phyloP scores from a whole-genome alignment of 2,888 invertebrate genomes.

The Dryomyza anilis region DNA sequence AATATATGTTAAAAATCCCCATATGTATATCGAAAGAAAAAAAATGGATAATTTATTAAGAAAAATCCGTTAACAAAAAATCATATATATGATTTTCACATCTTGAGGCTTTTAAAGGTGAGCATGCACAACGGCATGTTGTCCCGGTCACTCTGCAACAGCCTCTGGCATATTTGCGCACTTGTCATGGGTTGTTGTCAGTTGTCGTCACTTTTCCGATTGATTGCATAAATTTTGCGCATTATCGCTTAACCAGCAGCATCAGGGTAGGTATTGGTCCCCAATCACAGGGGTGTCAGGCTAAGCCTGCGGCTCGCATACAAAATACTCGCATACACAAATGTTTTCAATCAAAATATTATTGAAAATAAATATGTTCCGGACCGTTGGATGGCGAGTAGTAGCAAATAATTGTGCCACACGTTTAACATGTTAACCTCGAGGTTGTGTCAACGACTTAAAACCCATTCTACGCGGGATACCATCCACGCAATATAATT shows the following conservation, averaged over 20 bases:
- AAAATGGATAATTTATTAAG: too few relatives aligned
- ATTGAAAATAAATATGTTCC: constrained; percentile 17
- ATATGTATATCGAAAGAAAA: too few relatives aligned
- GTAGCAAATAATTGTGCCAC: not conserved
- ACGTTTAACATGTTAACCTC: not conserved
- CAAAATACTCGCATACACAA: constrained; percentile 7
- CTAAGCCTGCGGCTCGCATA: constrained; percentile 2
- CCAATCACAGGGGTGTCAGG: constrained; percentile 15
- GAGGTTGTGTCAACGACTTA: not conserved
- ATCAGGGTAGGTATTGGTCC: not conserved
- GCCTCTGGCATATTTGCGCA: constrained; percentile 5
- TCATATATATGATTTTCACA: too few relatives aligned
- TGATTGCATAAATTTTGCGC: constrained; percentile 22
- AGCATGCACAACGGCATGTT: not conserved
- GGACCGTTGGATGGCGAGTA: not conserved
- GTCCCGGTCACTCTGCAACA: not conserved
- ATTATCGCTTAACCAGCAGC: constrained; percentile 8
- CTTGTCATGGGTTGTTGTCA: not conserved
- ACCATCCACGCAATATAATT: not conserved
- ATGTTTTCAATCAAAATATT: constrained; percentile 25
- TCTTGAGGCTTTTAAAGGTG: not conserved
- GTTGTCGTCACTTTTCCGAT: constrained; percentile 18
- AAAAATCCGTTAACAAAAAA: too few relatives aligned
- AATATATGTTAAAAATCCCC: too few relatives aligned
- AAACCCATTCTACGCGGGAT: not conserved